Conservation (phyloP, 2,113 vertebrate species). For the Laticauda colubrina region DNA sequence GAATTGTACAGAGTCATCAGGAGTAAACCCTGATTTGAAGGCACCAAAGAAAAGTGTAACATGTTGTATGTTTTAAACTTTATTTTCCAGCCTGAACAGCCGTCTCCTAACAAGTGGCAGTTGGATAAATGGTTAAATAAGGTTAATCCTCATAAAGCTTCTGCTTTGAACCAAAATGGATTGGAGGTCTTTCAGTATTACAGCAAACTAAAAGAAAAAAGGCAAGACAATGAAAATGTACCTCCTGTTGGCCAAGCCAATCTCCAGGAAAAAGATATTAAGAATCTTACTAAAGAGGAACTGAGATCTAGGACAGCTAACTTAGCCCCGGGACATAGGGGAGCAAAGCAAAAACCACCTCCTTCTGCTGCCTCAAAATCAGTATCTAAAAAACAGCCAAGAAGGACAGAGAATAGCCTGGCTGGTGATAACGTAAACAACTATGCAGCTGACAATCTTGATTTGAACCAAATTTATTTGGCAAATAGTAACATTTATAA, state of each 20-base stretch:
- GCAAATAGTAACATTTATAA: constrained; percentile 41
- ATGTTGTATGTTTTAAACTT: constrained; percentile 24
- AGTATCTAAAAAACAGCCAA: constrained; percentile 65
- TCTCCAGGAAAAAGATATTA: constrained; percentile 71
- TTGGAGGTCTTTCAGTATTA: constrained; percentile 67
- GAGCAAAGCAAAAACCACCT: constrained; percentile 75
- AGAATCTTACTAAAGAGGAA: constrained; percentile 72
- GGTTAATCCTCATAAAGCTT: constrained; percentile 79
- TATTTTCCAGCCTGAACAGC: constrained; percentile 75
- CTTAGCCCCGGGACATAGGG: constrained; percentile 73
- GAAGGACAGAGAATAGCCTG: constrained; percentile 62
- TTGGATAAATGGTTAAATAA: constrained; percentile 95
- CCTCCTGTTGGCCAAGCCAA: constrained; percentile 65
- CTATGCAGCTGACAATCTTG: constrained; percentile 57
- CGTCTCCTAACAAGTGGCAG: constrained; percentile 90
- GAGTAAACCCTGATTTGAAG: background rate
- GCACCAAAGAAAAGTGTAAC: background rate
- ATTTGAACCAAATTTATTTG: constrained; percentile 52
- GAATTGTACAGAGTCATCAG: background rate
- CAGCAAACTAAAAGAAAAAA: constrained; percentile 46
- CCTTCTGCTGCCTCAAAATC: constrained; percentile 59
- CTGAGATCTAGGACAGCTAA: constrained; percentile 69
- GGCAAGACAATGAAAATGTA: constrained; percentile 69
- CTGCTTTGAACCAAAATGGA: constrained; percentile 72
- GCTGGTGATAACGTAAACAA: constrained; percentile 58